A percentile compares a stretch with the other conserved stretches of the same genome.
These are phyloP conservation scores for Drosophila niveifrons DNA, from an alignment of 2,888 invertebrate species.

Conservation along the genomic window DNA sequence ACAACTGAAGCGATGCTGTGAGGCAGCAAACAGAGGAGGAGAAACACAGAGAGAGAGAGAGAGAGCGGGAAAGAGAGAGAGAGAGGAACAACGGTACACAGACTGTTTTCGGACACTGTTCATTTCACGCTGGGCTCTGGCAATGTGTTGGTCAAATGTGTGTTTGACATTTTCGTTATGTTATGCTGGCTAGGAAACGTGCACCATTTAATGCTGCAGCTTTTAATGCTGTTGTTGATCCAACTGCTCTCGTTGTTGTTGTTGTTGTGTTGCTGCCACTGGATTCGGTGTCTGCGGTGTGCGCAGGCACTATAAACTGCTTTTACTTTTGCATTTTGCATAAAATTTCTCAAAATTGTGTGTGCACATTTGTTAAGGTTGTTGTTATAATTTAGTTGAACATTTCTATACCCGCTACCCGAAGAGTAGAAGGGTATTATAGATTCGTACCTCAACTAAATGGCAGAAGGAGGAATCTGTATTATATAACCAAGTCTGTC, in stretches of 20 bases:
- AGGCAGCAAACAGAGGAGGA: not conserved
- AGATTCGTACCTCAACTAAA: too few species aligned
- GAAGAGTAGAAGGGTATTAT: too few species aligned
- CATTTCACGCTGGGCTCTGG: conserved; percentile 59
- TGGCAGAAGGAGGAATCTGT: too few species aligned
- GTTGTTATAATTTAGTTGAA: conserved; percentile 74
- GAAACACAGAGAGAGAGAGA: not conserved
- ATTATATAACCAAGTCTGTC: too few species aligned
- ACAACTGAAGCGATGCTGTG: not conserved
- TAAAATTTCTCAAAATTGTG: conserved; percentile 72
- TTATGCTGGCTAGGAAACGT: conserved; percentile 62
- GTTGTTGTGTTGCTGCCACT: conserved; percentile 39
- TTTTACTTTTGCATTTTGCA: conserved; percentile 69
- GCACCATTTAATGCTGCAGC: conserved; percentile 66
- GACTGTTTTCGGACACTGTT: conserved; percentile 47
- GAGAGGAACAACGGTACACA: conserved; percentile 6
- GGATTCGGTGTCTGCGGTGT: conserved; percentile 36
- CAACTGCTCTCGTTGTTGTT: conserved; percentile 27
- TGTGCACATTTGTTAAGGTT: conserved; percentile 66
- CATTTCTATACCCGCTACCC: conserved; percentile 29
- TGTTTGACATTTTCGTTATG: conserved; percentile 79
- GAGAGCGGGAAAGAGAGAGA: not conserved
- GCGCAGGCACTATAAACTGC: conserved; percentile 47
- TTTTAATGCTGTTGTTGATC: conserved; percentile 39
- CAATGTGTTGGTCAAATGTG: conserved; percentile 73